These are phyloP conservation scores for Chrysomela aeneicollis DNA, from an alignment of 2,888 invertebrate species.

Conservation along the genomic window DNA sequence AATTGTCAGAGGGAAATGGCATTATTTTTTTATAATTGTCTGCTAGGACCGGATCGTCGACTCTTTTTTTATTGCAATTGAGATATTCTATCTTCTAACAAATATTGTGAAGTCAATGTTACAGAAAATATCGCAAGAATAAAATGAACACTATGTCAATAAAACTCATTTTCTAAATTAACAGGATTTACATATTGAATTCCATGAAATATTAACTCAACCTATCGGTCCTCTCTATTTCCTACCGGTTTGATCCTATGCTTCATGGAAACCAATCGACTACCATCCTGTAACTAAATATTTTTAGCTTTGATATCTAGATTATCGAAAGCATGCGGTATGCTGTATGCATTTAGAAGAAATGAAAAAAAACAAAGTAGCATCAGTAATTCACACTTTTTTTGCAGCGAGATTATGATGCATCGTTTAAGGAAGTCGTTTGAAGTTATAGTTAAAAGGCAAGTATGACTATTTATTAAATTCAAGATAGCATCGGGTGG, in stretches of 20 bases:
- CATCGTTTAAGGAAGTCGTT: slow-evolving; percentile 44
- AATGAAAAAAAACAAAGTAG: slow-evolving; percentile 18
- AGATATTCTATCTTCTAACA: too few species aligned
- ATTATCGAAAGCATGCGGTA: slow-evolving; percentile 37
- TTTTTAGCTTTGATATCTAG: slow-evolving; percentile 5
- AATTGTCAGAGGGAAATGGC: too few species aligned
- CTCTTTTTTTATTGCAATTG: too few species aligned
- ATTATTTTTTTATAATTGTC: too few species aligned
- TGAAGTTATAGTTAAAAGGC: slow-evolving; percentile 45
- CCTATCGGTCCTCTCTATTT: background rate
- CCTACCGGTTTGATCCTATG: background rate
- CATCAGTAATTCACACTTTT: slow-evolving; percentile 40
- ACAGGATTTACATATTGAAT: too few species aligned
- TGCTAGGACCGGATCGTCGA: too few species aligned
- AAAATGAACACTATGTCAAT: too few species aligned
- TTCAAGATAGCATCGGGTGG: background rate
- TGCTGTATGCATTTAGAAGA: slow-evolving; percentile 39
- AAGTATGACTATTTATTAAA: slow-evolving; percentile 35
- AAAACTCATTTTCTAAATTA: too few species aligned
- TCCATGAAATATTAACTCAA: too few species aligned
- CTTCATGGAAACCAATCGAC: background rate
- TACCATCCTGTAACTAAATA: background rate
- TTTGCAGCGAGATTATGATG: slow-evolving; percentile 46
- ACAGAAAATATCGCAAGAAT: too few species aligned
- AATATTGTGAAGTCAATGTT: too few species aligned